Percentiles rank a stretch among this genome's conserved stretches.
Conservation (phyloP, 2,888 invertebrate species). For the Brachynemurus nebulosus region DNA sequence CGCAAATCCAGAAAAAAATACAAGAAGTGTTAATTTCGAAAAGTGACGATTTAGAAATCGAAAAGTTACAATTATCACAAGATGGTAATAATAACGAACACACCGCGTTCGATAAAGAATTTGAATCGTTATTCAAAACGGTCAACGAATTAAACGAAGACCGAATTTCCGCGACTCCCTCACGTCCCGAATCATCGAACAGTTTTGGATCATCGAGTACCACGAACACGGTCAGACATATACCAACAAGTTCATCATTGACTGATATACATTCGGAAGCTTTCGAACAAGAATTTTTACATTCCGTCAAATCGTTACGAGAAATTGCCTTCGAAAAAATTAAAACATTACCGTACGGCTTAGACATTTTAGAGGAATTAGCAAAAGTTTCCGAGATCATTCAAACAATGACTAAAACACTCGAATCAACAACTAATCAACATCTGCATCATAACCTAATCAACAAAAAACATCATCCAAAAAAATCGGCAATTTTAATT, state of each 20-base stretch:
- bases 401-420: constrained; percentile 26
- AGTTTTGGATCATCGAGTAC: constrained; percentile 44
- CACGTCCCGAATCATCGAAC: constrained; percentile 44
- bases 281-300: constrained; percentile 30
- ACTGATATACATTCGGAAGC: constrained; percentile 43
- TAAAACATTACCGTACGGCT: constrained; percentile 52
- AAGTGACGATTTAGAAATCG: no score
- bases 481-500: not conserved
- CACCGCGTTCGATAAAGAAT: not conserved
- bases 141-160: not conserved
- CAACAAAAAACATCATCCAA: constrained; percentile 3
- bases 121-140: not conserved
- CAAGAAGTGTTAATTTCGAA: constrained; percentile 1
- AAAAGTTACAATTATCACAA: no score
- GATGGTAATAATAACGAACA: not conserved
- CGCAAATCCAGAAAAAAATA: constrained; percentile 7
- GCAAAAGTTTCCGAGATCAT: constrained; percentile 46
- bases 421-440: not conserved
- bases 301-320: constrained; percentile 38
- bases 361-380: constrained; percentile 51
- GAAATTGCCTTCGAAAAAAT: constrained; percentile 52
- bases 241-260: constrained; percentile 42
- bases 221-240: constrained; percentile 54
- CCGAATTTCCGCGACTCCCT: constrained; percentile 17
- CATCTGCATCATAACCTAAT: not conserved